Evolutionary conservation across 2,797 vertebrate species (phyloP).

Genomic region (Hypotaenidia philippensis): DNA sequence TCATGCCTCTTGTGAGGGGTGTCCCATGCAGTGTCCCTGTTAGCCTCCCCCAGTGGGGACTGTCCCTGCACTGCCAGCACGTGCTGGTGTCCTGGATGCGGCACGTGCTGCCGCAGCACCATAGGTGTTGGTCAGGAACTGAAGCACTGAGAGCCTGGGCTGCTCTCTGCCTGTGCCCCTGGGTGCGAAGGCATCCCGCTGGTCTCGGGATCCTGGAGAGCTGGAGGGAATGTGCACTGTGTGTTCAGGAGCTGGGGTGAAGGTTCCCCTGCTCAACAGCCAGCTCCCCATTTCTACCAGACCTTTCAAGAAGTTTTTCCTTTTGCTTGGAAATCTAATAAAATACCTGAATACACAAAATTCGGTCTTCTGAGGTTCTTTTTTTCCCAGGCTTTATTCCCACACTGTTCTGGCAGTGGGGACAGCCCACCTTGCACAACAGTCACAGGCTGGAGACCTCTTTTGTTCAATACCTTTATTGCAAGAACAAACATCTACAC

Average conservation of each 20-base stretch:
- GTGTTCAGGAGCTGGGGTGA: neutral
- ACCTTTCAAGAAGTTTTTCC: neutral
- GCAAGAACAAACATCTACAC: slow-evolving; percentile 52
- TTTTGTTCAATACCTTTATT: slow-evolving; percentile 64
- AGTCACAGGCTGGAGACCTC: neutral
- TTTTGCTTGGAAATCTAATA: neutral
- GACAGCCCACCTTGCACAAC: accelerated
- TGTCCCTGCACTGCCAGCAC: accelerated
- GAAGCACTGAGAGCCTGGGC: neutral
- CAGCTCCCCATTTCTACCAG: neutral
- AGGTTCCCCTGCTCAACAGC: neutral
- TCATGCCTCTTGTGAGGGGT: neutral
- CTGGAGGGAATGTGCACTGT: neutral
- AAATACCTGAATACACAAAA: neutral
- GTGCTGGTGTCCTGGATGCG: neutral
- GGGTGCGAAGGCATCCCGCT: neutral
- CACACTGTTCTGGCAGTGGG: accelerated
- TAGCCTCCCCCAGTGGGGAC: neutral
- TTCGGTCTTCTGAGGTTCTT: accelerated
- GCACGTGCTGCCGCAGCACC: accelerated
- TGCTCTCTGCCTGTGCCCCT: neutral
- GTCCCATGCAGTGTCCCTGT: accelerated
- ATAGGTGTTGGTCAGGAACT: accelerated
- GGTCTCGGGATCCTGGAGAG: neutral
- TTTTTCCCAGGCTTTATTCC: neutral